Percentiles rank a stretch among this genome's conserved stretches.
phyloP scores from a whole-genome alignment of 2,888 invertebrate species.

The Globia sparganii region DNA sequence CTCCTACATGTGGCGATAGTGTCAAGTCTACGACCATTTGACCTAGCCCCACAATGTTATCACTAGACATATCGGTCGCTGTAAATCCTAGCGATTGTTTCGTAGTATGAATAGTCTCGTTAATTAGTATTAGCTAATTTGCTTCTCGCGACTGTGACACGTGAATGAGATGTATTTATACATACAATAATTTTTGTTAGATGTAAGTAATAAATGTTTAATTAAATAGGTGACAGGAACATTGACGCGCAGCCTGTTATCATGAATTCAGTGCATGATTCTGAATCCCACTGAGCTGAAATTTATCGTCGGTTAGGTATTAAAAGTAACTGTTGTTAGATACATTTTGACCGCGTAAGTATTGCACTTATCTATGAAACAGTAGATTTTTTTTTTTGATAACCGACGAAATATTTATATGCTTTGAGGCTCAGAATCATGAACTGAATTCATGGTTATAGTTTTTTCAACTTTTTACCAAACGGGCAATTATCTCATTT shows the following conservation, averaged over 20 bases:
- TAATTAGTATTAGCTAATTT: conserved; percentile 47
- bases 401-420: too few relatives aligned
- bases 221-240: background rate
- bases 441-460: too few relatives aligned
- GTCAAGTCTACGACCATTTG: conserved; percentile 37
- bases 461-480: background rate
- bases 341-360: too few relatives aligned
- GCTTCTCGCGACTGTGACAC: conserved; percentile 7
- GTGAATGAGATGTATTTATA: background rate
- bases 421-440: too few relatives aligned
- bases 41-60: conserved; percentile 46
- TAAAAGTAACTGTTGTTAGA: too few relatives aligned
- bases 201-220: background rate
- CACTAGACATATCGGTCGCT: conserved; percentile 10
- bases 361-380: too few relatives aligned
- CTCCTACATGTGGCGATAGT: conserved; percentile 26
- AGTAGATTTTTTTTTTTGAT: too few relatives aligned
- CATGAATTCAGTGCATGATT: too few relatives aligned
- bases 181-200: background rate
- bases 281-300: too few relatives aligned
- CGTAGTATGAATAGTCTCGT: conserved; percentile 23
- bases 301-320: too few relatives aligned
- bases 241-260: background rate
- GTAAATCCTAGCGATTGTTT: conserved; percentile 33
- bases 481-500: too few relatives aligned